A percentile compares a stretch with the other conserved stretches of the same genome.
Evolutionary conservation across 2,113 vertebrate species (phyloP).

Genomic region (Pangasianodon gigas): DNA sequence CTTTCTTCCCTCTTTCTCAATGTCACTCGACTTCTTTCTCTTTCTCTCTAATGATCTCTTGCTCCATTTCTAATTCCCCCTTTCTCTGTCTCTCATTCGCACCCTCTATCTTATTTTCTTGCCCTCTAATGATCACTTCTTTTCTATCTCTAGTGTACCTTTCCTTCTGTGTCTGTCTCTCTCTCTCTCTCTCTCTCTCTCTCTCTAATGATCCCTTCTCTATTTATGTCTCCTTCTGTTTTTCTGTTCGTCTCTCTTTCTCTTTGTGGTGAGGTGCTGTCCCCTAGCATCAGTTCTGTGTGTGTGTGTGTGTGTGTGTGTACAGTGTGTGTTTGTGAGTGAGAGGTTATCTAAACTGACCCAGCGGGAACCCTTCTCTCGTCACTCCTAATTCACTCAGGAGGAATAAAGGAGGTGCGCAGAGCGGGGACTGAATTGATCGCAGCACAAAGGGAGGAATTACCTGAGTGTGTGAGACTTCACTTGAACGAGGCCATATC

Average conservation of each 20-base stretch:
- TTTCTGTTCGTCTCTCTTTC: background rate
- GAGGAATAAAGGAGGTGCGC: conserved; percentile 38
- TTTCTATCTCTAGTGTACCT: background rate
- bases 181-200: background rate
- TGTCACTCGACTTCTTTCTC: background rate
- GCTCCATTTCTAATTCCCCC: background rate
- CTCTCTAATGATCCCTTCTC: background rate
- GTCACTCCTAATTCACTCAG: conserved; percentile 47
- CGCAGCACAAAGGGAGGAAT: conserved; percentile 42
- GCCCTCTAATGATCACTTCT: background rate
- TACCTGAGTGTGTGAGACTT: conserved; percentile 44
- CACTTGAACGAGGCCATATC: conserved; percentile 39
- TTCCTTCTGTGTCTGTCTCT: background rate
- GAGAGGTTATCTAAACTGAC: conserved; percentile 55
- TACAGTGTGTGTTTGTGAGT: conserved; percentile 15
- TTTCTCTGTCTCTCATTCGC: background rate
- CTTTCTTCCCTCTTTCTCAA: background rate
- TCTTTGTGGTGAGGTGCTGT: conserved; percentile 19
- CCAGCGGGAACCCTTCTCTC: conserved; percentile 45
- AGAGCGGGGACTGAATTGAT: conserved; percentile 40
- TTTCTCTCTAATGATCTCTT: background rate
- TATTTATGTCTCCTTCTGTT: background rate
- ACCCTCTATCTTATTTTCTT: background rate
- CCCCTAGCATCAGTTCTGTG: conserved; percentile 1
- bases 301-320: background rate